Evolutionary conservation across 1,140 invertebrate species (phyloP), one percentile per base, ranked within the genome.

Genomic region (Drosophila sp.): DNA sequence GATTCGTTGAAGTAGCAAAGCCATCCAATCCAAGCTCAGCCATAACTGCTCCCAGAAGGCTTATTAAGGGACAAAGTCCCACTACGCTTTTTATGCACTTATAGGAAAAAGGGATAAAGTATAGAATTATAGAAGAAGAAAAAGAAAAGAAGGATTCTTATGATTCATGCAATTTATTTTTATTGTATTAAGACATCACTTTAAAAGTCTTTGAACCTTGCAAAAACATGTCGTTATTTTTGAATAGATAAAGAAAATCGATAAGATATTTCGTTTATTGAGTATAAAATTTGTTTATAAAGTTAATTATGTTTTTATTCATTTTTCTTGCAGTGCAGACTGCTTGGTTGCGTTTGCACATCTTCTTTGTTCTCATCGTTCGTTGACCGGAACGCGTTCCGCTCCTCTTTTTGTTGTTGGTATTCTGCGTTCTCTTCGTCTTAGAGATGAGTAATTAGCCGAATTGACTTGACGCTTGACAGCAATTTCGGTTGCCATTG

Each of bases 361-460:
- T 45, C 57, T 61, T 13, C 56, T 80, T 73, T 80, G 77, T 84
- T 64, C 27, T 8, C 1, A 32, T 8, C 72, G 72, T 65, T 69
- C 67, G 66, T 65, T 74, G 79, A 65, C 73, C 62, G 69, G n/a
- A n/a, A n/a, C 59, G 18, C 32, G 13, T 64, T 9, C 2, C 50
- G 9, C 27, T 8, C 11, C 11, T 1, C 40, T 41, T 14, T 8
- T 41, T 40, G 41, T 29, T 13, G 27, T 32, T 54, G 50, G 18
- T 8, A 63, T 36, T 13, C 40, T 53, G 29, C 45, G 46, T 48
- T 53, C 41, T 56, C 25, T 54, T 41, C 18, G 54, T 27, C 61
- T 32, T 43, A 48, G 25, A 38, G 66, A 36, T 76, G 78, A 87
- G 75, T 86, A 82, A 86, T 86, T 86, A 80, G 81, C 81, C 63